Percentiles rank a stretch among this genome's conserved stretches.
Conservation (phyloP, 2,113 vertebrate species). For the Phocoena sinus region DNA sequence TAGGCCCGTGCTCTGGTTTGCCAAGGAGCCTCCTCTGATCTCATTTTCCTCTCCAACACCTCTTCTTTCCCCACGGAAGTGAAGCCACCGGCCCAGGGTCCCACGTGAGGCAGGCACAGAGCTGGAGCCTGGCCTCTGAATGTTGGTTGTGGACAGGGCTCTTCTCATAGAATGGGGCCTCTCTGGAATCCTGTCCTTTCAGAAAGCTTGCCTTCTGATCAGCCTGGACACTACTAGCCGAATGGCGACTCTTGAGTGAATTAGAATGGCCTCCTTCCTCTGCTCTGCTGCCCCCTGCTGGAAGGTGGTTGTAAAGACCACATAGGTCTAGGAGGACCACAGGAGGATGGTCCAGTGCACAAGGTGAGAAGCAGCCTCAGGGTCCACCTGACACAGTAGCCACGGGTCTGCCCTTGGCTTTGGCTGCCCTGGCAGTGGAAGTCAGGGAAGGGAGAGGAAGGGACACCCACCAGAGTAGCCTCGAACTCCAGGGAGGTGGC, state of each 20-base stretch:
- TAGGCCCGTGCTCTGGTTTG: neutral
- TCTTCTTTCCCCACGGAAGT: neutral
- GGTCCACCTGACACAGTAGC: too few species aligned
- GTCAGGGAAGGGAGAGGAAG: fast-evolving
- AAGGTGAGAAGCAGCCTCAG: fast-evolving
- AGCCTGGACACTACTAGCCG: fast-evolving
- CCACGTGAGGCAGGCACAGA: neutral
- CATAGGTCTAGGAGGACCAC: fast-evolving
- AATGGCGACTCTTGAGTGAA: fast-evolving
- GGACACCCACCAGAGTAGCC: conserved; percentile 86
- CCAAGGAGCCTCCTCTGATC: neutral
- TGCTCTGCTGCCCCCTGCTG: conserved; percentile 58
- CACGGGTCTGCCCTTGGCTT: neutral
- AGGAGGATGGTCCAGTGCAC: fast-evolving
- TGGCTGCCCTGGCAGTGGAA: neutral
- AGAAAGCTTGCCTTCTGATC: neutral
- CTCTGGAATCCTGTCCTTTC: neutral
- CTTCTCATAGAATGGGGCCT: neutral
- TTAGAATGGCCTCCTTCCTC: fast-evolving
- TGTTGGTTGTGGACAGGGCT: neutral
- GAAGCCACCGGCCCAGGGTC: neutral
- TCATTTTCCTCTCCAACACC: neutral
- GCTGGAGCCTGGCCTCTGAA: neutral
- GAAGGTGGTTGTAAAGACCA: fast-evolving
- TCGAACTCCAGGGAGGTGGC: conserved; percentile 91